A percentile compares a stretch with the other conserved stretches of the same genome.
Conservation (phyloP, 2,113 vertebrate species). For the Hemibagrus wyckioides region DNA sequence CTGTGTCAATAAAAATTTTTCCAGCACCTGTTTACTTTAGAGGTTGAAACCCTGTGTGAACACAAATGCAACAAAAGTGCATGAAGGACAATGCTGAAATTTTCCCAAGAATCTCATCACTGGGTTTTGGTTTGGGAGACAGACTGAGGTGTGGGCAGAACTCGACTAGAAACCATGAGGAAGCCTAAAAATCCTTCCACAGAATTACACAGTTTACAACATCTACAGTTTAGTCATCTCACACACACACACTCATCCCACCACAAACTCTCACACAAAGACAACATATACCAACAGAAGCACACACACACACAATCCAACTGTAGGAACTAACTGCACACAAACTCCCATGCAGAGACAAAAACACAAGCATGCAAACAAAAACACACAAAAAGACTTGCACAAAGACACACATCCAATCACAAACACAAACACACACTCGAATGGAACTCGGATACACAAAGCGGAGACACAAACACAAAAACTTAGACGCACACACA, state of each 20-base stretch:
- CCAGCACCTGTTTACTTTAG: not conserved
- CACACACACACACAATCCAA: not conserved
- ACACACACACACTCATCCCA: not conserved
- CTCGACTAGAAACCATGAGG: slow-evolving; percentile 57
- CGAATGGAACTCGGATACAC: not conserved
- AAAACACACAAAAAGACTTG: not conserved
- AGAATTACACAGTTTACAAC: not conserved
- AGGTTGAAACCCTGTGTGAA: not conserved
- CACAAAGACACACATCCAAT: not conserved
- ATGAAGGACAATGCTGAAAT: slow-evolving; percentile 53
- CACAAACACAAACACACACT: not conserved
- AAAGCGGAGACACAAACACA: not conserved
- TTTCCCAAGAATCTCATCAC: slow-evolving; percentile 22
- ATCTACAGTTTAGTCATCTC: not conserved
- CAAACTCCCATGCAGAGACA: not conserved
- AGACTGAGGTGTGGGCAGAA: slow-evolving; percentile 60
- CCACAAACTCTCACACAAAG: too few species aligned
- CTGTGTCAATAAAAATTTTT: not conserved
- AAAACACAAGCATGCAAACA: not conserved
- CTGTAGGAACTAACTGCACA: not conserved
- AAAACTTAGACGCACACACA: not conserved
- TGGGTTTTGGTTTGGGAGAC: slow-evolving; percentile 40
- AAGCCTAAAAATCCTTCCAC: not conserved
- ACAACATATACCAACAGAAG: too few species aligned
- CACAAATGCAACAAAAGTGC: slow-evolving; percentile 48